Base-by-base conservation (phyloP, 2,888 invertebrate species). In the Eupeodes latifasciatus region DNA sequence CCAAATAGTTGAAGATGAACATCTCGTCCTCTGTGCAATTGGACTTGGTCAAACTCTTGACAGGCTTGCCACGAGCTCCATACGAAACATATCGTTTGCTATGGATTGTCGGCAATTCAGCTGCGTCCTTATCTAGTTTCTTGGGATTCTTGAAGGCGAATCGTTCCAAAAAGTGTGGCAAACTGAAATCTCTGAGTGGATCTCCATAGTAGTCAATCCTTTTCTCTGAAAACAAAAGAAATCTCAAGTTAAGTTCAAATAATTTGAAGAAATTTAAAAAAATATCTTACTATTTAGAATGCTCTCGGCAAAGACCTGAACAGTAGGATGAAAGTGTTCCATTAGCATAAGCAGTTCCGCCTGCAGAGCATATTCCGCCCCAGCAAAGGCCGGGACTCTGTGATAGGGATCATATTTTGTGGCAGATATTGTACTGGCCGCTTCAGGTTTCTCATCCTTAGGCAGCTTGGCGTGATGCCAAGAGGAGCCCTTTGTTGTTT, bases 111-210 rank as follows among this genome's bases (percentile, higher is more conserved):
- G 94, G 81, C 93, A 94, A 90, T 94, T 94, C 55, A 93, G 93
- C 75, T n/a, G 94, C 85, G 14, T 94, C 90, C 40, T 91, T 90
- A 0, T 94, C 94, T 1, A 94, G 91, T 89, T 95, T 96, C 92
- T 97, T 97, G 0, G 97, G 97, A 94, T 99, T 99, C 92, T 98
- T 98, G 93, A 98, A 99, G 11, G 98, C 98, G 93, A 99, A 99
- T 61, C 99, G 95, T 91, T 99, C 99, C 64, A 99, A 94, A 93
- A 99, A 99, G 69, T 98, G 95, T 69, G 98, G 96, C 51, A 98
- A 94, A 0, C 97, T 96, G 92, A 99, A 98, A 94, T 99, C 99
- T 91, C 97, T 96, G 4, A 99, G 94, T 0, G 99, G 99, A 93
- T 99, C 98, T 0, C 99, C 99, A 81, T 96, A 95, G 93, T 99